Conservation (phyloP, 2,797 vertebrate genomes). For the Cyprinella venusta region DNA sequence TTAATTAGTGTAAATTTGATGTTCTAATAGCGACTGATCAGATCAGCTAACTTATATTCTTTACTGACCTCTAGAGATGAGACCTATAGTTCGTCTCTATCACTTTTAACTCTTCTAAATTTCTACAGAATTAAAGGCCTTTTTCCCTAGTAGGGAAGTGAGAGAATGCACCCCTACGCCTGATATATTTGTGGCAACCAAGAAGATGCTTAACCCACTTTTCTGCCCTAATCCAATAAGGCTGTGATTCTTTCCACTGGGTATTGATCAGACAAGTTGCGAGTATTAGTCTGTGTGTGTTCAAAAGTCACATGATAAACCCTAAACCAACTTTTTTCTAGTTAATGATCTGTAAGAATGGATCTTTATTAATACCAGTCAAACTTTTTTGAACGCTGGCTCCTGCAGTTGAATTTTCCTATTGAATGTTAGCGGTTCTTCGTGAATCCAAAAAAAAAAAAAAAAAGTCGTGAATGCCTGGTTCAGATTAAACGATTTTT, state of each 20-base stretch:
- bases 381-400: too few species aligned
- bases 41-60: background rate
- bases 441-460: too few species aligned
- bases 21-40: background rate
- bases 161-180: background rate
- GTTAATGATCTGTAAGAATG: too few species aligned
- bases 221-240: conserved; percentile 44
- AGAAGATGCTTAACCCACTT: conserved; percentile 43
- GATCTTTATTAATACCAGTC: too few species aligned
- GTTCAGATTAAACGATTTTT: too few species aligned
- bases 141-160: background rate
- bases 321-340: too few species aligned
- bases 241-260: conserved; percentile 4
- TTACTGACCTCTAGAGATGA: background rate
- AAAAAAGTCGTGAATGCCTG: too few species aligned
- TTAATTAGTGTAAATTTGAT: background rate
- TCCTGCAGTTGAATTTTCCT: too few species aligned
- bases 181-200: conserved; percentile 26
- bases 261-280: conserved; percentile 16
- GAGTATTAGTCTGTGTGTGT: conserved; percentile 14
- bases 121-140: background rate
- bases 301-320: conserved; percentile 3
- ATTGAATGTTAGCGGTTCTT: too few species aligned
- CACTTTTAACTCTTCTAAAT: background rate
- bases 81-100: background rate